These are phyloP conservation scores for Gadus chalcogrammus DNA, from an alignment of 2,113 vertebrate species.

Conservation along the genomic window DNA sequence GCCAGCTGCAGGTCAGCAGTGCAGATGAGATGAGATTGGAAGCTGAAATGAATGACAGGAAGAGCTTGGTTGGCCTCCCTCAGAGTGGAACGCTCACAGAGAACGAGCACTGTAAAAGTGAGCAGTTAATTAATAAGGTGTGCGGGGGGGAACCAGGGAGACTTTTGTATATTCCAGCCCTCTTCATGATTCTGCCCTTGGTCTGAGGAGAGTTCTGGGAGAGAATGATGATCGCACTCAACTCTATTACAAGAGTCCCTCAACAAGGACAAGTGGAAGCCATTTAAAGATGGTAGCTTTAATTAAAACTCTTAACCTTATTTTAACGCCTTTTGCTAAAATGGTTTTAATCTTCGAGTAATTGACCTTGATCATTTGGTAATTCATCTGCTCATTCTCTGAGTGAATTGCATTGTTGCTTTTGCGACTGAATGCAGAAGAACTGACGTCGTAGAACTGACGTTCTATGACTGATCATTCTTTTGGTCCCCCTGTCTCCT, in stretches of 20 bases:
- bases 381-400: too few relatives aligned
- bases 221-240: neutral
- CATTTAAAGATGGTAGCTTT: too few relatives aligned
- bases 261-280: too few relatives aligned
- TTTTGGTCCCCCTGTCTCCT: neutral
- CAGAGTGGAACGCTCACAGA: neutral
- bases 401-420: too few relatives aligned
- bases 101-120: neutral
- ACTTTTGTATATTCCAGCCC: neutral
- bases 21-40: constrained; percentile 7
- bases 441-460: neutral
- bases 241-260: neutral
- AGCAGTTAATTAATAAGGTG: neutral
- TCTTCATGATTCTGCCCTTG: too few relatives aligned
- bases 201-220: neutral
- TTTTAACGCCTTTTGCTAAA: too few relatives aligned
- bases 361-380: too few relatives aligned
- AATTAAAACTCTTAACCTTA: too few relatives aligned
- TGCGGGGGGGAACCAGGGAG: neutral
- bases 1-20: neutral
- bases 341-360: too few relatives aligned
- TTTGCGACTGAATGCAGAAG: neutral
- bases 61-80: too few relatives aligned
- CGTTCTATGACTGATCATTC: constrained; percentile 14
- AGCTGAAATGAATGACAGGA: neutral